Base-by-base conservation (phyloP, 2,113 vertebrate genomes). In the Prionailurus viverrinus region DNA sequence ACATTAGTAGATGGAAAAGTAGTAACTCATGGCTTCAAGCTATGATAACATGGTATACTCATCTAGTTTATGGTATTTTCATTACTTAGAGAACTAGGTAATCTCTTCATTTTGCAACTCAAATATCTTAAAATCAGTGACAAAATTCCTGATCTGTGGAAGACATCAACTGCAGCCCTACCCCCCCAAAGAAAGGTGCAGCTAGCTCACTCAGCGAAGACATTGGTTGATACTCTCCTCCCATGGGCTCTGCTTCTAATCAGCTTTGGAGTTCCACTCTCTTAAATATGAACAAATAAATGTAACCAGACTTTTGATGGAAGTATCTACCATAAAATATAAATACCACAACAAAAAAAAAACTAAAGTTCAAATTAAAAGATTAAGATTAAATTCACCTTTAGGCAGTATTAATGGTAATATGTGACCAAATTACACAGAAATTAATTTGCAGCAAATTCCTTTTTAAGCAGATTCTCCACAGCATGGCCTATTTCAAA, bases 391-490 rank as follows among this genome's bases (percentile, higher is more conserved):
- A 86, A 85, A 83, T 87, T 85, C 29, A 69, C n/a, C n/a, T 83
- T 66, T 73, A 66, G 48, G 89, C 65, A 85, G 66, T 61, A 58
- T 78, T 93, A 90, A 86, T 65, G 61, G 45, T 33, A 85, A 82
- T 23, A 65, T 2, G 12, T 63, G 19, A 41, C 74, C 19, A 80
- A 89, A 91, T 84, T 74, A 90, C 87, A 93, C 33, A 78, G 45
- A 39, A 81, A 76, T 55, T 66, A 63, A 74, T 18, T 95, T 73
- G 12, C 14, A 96, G 27, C 33, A 33, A 11, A 45, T 53, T 48
- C 31, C 66, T 96, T 79, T 84, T 92, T 36, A 85, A 61, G n/a
- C 39, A 73, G 31, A 97, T n/a, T 97, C 39, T 71, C 39, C 53
- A 63, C 1, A 23, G 31, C 6, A 23, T 1, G 68, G 53, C 36